These are phyloP conservation scores for Columba janthina DNA, from an alignment of 2,113 vertebrate genomes.

Conservation along the genomic window DNA sequence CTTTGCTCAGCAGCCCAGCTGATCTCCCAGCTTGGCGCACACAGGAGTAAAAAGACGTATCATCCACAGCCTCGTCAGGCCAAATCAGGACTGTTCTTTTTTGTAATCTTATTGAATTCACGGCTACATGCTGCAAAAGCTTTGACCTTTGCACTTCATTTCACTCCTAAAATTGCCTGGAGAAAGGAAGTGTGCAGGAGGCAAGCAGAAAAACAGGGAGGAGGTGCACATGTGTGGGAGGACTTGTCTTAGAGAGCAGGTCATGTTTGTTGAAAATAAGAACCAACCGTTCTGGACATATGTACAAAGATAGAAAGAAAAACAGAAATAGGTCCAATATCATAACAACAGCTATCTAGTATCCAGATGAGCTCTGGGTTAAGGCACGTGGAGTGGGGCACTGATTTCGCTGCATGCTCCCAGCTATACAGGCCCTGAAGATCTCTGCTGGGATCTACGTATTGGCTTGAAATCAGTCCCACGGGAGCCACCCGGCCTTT, in stretches of 20 bases:
- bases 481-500: conserved; percentile 4
- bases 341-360: neutral
- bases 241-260: neutral
- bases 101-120: neutral
- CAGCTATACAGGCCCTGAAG: neutral
- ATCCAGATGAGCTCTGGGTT: neutral
- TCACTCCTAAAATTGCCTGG: conserved; percentile 31
- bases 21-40: neutral
- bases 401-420: neutral
- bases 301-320: neutral
- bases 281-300: neutral
- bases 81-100: neutral
- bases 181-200: conserved; percentile 57
- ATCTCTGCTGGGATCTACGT: neutral
- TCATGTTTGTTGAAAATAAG: neutral
- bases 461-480: neutral
- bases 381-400: neutral
- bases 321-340: neutral
- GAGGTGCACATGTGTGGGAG: neutral
- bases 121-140: neutral
- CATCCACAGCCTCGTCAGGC: neutral
- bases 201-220: conserved; percentile 33
- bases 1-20: neutral
- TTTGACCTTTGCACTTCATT: conserved; percentile 44
- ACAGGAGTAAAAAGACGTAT: neutral